phyloP scores from a whole-genome alignment of 2,113 vertebrate species.

The Macroglossus sobrinus region DNA sequence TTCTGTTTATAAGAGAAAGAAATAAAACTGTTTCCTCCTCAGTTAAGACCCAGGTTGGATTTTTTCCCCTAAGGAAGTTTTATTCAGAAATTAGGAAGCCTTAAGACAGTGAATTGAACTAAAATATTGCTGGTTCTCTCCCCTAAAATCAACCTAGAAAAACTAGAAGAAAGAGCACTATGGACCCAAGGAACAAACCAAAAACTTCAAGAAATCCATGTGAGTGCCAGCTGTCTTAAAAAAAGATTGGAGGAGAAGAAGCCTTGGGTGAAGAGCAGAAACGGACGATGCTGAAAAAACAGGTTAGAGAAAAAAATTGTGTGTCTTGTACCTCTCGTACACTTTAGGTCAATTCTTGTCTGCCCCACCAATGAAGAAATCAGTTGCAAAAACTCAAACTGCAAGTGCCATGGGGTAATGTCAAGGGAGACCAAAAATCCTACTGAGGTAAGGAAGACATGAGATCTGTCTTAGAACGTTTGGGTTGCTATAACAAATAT shows the following conservation, averaged over 20 bases:
- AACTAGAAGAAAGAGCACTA: not conserved
- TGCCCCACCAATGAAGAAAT: not conserved
- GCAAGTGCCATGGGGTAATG: not conserved
- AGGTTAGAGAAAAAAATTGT: not conserved
- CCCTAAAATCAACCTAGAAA: not conserved
- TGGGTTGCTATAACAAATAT: not conserved
- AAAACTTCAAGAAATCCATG: not conserved
- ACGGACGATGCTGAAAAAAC: not conserved
- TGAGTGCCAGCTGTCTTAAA: not conserved
- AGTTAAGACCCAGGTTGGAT: not conserved
- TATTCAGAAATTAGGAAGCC: not conserved
- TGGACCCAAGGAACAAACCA: not conserved
- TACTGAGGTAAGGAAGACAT: not conserved
- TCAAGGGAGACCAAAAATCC: not conserved
- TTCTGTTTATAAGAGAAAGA: not conserved
- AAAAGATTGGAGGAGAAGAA: not conserved
- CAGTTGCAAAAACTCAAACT: not conserved
- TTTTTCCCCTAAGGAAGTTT: not conserved
- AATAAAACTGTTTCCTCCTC: not conserved
- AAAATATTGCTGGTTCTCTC: not conserved
- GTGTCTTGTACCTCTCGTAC: not conserved
- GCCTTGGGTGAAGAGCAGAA: not conserved
- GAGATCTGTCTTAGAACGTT: not conserved
- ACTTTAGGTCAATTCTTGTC: not conserved
- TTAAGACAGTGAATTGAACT: not conserved